Evolutionary conservation across 2,113 vertebrate genomes (phyloP), one percentile per base, ranked within the genome.

Genomic region (Felis chaus): DNA sequence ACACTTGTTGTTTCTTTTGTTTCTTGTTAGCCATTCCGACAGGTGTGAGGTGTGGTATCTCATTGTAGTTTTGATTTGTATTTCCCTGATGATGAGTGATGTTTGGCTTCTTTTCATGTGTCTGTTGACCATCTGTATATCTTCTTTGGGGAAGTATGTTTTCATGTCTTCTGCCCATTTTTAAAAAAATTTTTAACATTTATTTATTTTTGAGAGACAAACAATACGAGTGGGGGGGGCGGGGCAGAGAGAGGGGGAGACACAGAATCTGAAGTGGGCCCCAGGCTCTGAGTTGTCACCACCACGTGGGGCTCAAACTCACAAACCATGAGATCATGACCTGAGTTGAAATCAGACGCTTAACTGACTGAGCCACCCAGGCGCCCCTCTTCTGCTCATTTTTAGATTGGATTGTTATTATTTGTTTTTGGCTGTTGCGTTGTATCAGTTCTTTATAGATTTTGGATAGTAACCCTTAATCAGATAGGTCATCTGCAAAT

Each of bases 161-260:
- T 61, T 61, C 57, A 45, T 74, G 73, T 45, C 25, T 76, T 74
- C 73, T 74, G 23, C 39, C 36, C 11, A 12, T 73, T 73, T 73
- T 15, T 8, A 15, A 29, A 71, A 71, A 2, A 12, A 1, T 9
- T 45, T 45, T 45, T 45, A 45, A 45, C 45, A 45, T 23, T 36
- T 71, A 19, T 8, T 36, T 71, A 71, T 45, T 45, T 71, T 69
- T 19, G n/a, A 71, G 68, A 69, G 8, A 36, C 33, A 19, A 33
- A 19, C n/a, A 16, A 2, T 8, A 2, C 2, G 8, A 45, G 7
- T 45, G 45, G 45, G 1, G 4, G n/a, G 18, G 36, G 18, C 19
- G 15, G 66, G 14, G 16, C 33, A 69, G 33, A 10, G 45, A 45
- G 45, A 45, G 45, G 45, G 33, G 8, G 8, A 69, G 68, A 23